Percentiles rank a stretch among this genome's conserved stretches.
Conservation (phyloP, 2,797 vertebrate genomes). For the Oreonectes daqikongensis region DNA sequence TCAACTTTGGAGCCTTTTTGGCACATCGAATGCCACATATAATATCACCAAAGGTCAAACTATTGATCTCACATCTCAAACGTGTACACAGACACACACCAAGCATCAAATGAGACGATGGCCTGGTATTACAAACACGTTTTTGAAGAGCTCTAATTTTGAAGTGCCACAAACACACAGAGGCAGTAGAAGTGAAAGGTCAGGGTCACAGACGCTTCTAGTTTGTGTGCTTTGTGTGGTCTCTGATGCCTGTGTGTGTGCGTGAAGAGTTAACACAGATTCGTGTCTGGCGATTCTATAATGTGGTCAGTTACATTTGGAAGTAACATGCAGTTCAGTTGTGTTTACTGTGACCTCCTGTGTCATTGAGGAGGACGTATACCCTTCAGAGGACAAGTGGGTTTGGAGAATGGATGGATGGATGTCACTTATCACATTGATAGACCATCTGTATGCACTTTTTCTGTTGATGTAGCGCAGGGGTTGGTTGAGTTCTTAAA, state of each 20-base stretch:
- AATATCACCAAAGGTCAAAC: conserved; percentile 43
- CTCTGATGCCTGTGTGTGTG: background rate
- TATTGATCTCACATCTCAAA: conserved; percentile 43
- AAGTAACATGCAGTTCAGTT: no score
- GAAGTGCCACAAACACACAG: background rate
- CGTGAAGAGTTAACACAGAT: background rate
- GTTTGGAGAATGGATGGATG: background rate
- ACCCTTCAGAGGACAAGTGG: no score
- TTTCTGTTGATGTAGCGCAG: no score
- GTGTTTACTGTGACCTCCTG: no score
- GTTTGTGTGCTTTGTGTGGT: background rate
- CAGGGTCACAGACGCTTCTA: conserved; percentile 10
- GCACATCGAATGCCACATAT: background rate
- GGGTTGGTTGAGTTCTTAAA: no score
- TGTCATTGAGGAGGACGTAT: no score
- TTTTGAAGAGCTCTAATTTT: conserved; percentile 28
- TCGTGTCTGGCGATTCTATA: background rate
- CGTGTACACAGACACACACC: conserved; percentile 10
- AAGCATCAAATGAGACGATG: background rate
- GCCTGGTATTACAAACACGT: conserved; percentile 5
- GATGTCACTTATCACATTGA: no score
- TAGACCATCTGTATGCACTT: no score
- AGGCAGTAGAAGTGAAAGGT: conserved; percentile 26
- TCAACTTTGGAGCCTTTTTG: background rate
- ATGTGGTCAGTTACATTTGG: background rate